Base-by-base conservation (phyloP, 2,113 vertebrate genomes). In the Notothenia coriiceps region DNA sequence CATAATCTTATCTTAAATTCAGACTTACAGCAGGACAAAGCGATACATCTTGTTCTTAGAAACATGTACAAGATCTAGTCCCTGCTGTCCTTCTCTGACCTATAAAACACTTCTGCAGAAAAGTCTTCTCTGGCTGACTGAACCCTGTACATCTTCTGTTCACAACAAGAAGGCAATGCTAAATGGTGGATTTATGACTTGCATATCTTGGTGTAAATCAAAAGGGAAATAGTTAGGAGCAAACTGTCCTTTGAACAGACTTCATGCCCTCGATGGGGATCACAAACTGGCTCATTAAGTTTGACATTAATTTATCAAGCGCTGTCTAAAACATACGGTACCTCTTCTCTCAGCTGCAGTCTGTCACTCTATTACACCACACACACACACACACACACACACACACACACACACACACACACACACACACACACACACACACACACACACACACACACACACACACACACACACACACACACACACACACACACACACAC, bases 281-380 rank as follows among this genome's bases (percentile, higher is more conserved):
- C 62, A 70, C 10, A 64, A 74, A 60, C 54, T 11, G 29, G 40
- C 62, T 65, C 47, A 56, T 67, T 52, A 72, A 35, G 33, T 9
- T 40, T 61, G 44, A 82, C 54, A 64, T 35, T 35, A 46, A 70
- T 66, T 29, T 67, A 71, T 65, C 44, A 50, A 22, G 56, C 46
- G 8, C 49, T 6, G n/a, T 49, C 35, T 49, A 33, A 15, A 43
- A 35, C 56, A 25, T 33, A 49, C 22, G 55, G 70, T 49, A 66
- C 22, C 75, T 82, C 69, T 11, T 25, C 22, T 56, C 52, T 61
- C 65, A 62, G 73, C 77, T 74, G 77, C 77, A 43, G 74, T 29
- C 56, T 59, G 59, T 56, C 66, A 33, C 51, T 63, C 18, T 10
- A n/a, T 66, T 1, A 20, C 54, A 20, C 54, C 51, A 35, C 25